phyloP scores from a whole-genome alignment of 2,113 vertebrate species.

The Coracopsis vasa region DNA sequence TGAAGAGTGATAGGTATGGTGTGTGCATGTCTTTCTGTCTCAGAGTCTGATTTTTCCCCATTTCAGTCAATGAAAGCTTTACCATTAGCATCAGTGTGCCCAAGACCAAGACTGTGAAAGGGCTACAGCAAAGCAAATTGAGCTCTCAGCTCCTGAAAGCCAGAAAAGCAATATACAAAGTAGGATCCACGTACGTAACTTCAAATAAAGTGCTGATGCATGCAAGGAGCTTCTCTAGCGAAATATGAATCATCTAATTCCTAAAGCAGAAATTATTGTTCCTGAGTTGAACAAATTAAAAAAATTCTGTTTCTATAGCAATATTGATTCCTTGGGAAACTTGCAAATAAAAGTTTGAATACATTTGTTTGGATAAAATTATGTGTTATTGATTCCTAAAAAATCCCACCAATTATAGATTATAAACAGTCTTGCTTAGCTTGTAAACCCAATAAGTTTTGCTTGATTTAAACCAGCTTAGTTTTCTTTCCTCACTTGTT shows the following conservation, averaged over 20 bases:
- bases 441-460: neutral
- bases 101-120: neutral
- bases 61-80: neutral
- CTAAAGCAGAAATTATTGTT: neutral
- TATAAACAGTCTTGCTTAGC: neutral
- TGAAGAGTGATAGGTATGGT: accelerated
- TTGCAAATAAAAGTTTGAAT: neutral
- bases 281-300: neutral
- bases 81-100: neutral
- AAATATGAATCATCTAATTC: neutral
- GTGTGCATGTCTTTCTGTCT: neutral
- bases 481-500: neutral
- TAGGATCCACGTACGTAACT: neutral
- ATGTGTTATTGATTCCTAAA: neutral
- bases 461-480: neutral
- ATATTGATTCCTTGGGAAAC: neutral
- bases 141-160: neutral
- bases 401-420: neutral
- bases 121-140: neutral
- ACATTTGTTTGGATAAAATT: neutral
- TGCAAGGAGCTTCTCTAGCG: neutral
- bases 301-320: neutral
- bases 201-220: neutral
- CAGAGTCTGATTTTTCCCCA: neutral
- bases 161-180: neutral